These are phyloP conservation scores for Meleagris gallopavo DNA, from an alignment of 2,113 vertebrate species.

Conservation along the genomic window DNA sequence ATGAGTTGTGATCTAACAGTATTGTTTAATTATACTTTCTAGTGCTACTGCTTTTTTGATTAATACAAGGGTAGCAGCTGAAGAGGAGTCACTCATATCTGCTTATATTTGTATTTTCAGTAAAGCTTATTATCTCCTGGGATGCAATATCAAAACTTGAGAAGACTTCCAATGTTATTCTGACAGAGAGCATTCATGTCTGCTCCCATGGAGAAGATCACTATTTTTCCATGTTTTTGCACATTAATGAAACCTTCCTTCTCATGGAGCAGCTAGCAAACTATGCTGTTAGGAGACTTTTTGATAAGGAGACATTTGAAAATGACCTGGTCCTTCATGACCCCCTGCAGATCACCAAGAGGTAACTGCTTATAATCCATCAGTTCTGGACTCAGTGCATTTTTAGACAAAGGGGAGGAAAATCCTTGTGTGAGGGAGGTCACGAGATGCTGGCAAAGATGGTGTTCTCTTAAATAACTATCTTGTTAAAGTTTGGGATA, in stretches of 20 bases:
- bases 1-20: background rate
- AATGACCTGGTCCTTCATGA: constrained; percentile 87
- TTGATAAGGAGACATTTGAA: constrained; percentile 95
- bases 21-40: background rate
- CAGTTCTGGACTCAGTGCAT: background rate
- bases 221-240: constrained; percentile 98
- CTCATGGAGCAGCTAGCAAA: constrained; percentile 97
- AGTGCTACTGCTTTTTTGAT: background rate
- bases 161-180: constrained; percentile 91
- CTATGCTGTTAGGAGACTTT: constrained; percentile 92
- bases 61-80: background rate
- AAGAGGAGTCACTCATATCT: constrained; percentile 24
- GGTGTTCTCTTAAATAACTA: background rate
- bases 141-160: constrained; percentile 93
- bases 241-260: constrained; percentile 93
- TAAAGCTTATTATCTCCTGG: constrained; percentile 95
- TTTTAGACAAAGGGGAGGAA: background rate
- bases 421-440: background rate
- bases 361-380: constrained; percentile 73
- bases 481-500: background rate
- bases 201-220: constrained; percentile 88
- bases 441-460: background rate
- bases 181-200: constrained; percentile 94
- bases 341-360: constrained; percentile 93
- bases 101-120: constrained; percentile 78